Percentiles rank a stretch among this genome's conserved stretches.
phyloP scores from a whole-genome alignment of 53 echinoderm and acorn worm genomes.

The Holothuria leucospilota region DNA sequence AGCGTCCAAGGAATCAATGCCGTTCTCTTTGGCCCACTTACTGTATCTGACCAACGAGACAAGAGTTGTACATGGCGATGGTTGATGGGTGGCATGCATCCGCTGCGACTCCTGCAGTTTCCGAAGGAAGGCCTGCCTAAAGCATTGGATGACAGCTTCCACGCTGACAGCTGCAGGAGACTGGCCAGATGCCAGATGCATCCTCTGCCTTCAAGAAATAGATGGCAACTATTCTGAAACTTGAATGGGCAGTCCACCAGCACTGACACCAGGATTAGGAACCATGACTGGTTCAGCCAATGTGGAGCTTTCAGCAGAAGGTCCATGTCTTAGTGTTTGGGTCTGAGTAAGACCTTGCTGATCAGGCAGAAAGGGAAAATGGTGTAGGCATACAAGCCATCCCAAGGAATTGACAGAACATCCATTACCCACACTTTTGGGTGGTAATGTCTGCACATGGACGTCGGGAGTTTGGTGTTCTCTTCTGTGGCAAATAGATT shows the following conservation, averaged over 20 bases:
- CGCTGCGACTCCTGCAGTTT: neutral
- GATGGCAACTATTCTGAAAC: too few relatives aligned
- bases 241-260: neutral
- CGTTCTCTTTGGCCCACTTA: neutral
- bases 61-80: neutral
- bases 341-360: conserved; percentile 14
- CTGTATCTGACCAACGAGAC: neutral
- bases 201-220: too few relatives aligned
- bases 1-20: neutral
- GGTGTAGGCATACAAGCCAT: conserved; percentile 40
- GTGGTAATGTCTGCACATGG: conserved; percentile 8
- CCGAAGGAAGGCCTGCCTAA: too few relatives aligned
- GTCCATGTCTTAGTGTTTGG: neutral
- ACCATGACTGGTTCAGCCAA: conserved; percentile 58
- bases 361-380: conserved; percentile 51
- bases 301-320: conserved; percentile 54
- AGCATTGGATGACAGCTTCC: neutral
- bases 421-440: conserved; percentile 23
- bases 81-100: neutral
- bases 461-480: conserved; percentile 49
- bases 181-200: too few relatives aligned
- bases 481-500: conserved; percentile 49
- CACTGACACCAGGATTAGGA: conserved; percentile 8
- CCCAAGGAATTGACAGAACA: conserved; percentile 52
- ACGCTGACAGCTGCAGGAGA: neutral